A percentile compares a stretch with the other conserved stretches of the same genome.
Evolutionary conservation across 1,140 invertebrate species (phyloP).

Genomic region (Brachionus rubens): DNA sequence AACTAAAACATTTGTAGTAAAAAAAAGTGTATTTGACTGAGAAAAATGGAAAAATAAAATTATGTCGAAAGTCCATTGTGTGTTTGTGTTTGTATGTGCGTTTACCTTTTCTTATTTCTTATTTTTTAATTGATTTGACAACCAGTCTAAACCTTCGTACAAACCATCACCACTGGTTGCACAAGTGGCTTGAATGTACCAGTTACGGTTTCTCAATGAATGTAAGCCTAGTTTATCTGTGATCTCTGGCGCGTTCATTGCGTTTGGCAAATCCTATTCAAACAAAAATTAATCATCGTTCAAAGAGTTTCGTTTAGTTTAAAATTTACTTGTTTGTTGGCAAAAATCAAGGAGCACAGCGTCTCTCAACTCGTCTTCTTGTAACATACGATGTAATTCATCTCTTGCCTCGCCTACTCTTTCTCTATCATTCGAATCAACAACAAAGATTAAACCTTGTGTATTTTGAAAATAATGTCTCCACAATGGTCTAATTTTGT

Average conservation of each 20-base stretch:
- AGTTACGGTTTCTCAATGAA: slow-evolving; percentile 77
- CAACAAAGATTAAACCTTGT: slow-evolving; percentile 89
- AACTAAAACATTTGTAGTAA: slow-evolving; percentile 38
- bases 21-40: slow-evolving; percentile 31
- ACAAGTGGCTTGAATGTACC: slow-evolving; percentile 77
- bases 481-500: slow-evolving; percentile 71
- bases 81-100: not conserved
- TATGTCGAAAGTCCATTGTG: not conserved
- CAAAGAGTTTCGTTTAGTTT: not conserved
- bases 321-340: slow-evolving; percentile 82
- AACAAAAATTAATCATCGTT: slow-evolving; percentile 49
- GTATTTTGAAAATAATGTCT: slow-evolving; percentile 98
- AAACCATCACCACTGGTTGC: slow-evolving; percentile 92
- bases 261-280: slow-evolving; percentile 82
- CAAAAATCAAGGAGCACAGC: slow-evolving; percentile 94
- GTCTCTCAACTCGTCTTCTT: slow-evolving; percentile 92
- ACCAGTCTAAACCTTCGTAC: slow-evolving; percentile 95
- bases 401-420: slow-evolving; percentile 88
- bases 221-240: slow-evolving; percentile 91
- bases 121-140: slow-evolving; percentile 83
- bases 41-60: slow-evolving; percentile 25
- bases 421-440: slow-evolving; percentile 93
- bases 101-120: slow-evolving; percentile 34
- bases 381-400: slow-evolving; percentile 87
- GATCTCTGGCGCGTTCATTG: slow-evolving; percentile 91